Percentiles rank a stretch among this genome's conserved stretches.
phyloP scores from a whole-genome alignment of 2,888 invertebrate genomes.

The Orthosia gothica region DNA sequence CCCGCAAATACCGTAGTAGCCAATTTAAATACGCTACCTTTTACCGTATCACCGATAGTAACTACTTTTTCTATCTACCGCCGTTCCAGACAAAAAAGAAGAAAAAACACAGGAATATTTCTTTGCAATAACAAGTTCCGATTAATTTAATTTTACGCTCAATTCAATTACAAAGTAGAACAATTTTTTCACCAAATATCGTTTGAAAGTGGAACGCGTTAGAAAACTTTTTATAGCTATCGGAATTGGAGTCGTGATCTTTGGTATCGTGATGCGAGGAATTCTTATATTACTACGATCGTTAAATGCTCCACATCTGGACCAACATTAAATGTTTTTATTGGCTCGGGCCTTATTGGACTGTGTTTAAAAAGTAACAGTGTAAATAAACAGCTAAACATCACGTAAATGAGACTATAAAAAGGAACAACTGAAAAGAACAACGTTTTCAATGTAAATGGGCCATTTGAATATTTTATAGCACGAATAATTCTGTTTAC shows the following conservation, averaged over 20 bases:
- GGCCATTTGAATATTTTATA: slow-evolving; percentile 50
- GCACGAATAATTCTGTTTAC: slow-evolving; percentile 30
- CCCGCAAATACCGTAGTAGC: slow-evolving; percentile 57
- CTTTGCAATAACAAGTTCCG: slow-evolving; percentile 44
- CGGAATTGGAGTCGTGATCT: slow-evolving; percentile 69
- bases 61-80: slow-evolving; percentile 33
- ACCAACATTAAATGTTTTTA: slow-evolving; percentile 65
- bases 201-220: slow-evolving; percentile 67
- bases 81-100: slow-evolving; percentile 7
- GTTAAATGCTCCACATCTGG: slow-evolving; percentile 65
- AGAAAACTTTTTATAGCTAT: slow-evolving; percentile 67
- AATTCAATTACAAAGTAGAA: slow-evolving; percentile 73
- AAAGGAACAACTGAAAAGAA: slow-evolving; percentile 47
- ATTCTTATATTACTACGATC: slow-evolving; percentile 65
- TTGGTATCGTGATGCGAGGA: slow-evolving; percentile 63
- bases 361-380: slow-evolving; percentile 46
- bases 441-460: slow-evolving; percentile 49
- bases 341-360: slow-evolving; percentile 53
- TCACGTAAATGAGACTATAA: slow-evolving; percentile 58
- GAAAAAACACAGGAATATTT: slow-evolving; percentile 25
- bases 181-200: slow-evolving; percentile 70
- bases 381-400: slow-evolving; percentile 64
- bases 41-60: slow-evolving; percentile 62
- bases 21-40: slow-evolving; percentile 60
- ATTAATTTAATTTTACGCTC: slow-evolving; percentile 77